phyloP scores from a whole-genome alignment of 2,113 vertebrate species.

The Vireo altiloquus region DNA sequence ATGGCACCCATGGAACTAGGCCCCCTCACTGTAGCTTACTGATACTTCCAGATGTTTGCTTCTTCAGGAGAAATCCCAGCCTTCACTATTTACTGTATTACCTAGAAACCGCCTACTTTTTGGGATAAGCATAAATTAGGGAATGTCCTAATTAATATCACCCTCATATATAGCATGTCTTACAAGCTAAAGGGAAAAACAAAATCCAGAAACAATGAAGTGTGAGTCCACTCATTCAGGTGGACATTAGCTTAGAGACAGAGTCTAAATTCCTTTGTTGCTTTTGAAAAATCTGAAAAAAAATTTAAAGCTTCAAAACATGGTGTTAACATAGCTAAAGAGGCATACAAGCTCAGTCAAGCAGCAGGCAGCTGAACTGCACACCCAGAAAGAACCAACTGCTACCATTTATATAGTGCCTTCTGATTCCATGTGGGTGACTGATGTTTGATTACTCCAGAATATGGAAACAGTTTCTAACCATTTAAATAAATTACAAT shows the following conservation, averaged over 20 bases:
- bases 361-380: neutral
- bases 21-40: neutral
- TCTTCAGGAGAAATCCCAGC: neutral
- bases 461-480: conserved; percentile 29
- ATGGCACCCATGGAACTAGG: neutral
- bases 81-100: neutral
- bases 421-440: neutral
- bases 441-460: conserved; percentile 4
- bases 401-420: neutral
- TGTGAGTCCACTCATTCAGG: neutral
- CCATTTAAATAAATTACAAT: conserved; percentile 21
- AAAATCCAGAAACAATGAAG: neutral
- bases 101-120: neutral
- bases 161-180: neutral
- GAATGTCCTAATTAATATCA: neutral
- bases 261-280: fast-evolving
- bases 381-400: neutral
- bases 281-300: neutral
- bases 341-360: neutral
- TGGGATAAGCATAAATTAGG: neutral
- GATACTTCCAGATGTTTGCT: neutral
- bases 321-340: neutral
- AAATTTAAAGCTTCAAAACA: neutral
- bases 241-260: neutral
- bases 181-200: neutral